A percentile compares a stretch with the other conserved stretches of the same genome.
Evolutionary conservation across 2,797 vertebrate species (phyloP).

Genomic region (Pterois miles): DNA sequence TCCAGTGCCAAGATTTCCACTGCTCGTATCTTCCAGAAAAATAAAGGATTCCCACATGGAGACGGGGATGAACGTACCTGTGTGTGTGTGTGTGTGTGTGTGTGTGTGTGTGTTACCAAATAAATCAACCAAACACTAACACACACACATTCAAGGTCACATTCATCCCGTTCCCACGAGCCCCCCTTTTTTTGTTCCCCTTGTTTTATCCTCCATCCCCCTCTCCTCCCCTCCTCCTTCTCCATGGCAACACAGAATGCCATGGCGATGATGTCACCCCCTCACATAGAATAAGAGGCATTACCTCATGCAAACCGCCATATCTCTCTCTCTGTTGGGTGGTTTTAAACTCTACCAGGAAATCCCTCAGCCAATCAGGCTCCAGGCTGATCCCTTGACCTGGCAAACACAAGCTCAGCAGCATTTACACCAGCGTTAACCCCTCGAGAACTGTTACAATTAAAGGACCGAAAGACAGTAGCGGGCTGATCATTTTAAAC

Average conservation of each 20-base stretch:
- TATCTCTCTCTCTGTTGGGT: constrained; percentile 37
- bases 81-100: not conserved
- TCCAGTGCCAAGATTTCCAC: constrained; percentile 37
- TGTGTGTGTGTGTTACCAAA: not conserved
- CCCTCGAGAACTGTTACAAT: constrained; percentile 3
- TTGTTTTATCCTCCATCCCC: not conserved
- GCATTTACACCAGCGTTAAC: constrained; percentile 43
- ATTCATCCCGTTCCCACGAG: constrained; percentile 31
- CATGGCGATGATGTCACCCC: constrained; percentile 78
- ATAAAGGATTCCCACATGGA: not conserved
- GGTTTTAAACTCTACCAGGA: constrained; percentile 45
- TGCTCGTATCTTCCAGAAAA: constrained; percentile 6
- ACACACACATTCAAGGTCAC: constrained; percentile 30
- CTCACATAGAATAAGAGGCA: constrained; percentile 41
- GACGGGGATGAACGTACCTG: not conserved
- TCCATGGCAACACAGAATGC: constrained; percentile 69
- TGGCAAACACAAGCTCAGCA: constrained; percentile 51
- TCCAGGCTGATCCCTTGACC: constrained; percentile 26
- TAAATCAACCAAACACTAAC: not conserved
- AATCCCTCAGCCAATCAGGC: constrained; percentile 62
- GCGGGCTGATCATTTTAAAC: constrained; percentile 41
- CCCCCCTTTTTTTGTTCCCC: constrained; percentile 37
- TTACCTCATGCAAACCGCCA: constrained; percentile 67
- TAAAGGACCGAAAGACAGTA: not conserved
- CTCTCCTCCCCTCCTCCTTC: constrained; percentile 11